Percentiles rank a stretch among this genome's conserved stretches.
Evolutionary conservation across 2,888 invertebrate genomes (phyloP).

Genomic region (Saturnia pavonia): DNA sequence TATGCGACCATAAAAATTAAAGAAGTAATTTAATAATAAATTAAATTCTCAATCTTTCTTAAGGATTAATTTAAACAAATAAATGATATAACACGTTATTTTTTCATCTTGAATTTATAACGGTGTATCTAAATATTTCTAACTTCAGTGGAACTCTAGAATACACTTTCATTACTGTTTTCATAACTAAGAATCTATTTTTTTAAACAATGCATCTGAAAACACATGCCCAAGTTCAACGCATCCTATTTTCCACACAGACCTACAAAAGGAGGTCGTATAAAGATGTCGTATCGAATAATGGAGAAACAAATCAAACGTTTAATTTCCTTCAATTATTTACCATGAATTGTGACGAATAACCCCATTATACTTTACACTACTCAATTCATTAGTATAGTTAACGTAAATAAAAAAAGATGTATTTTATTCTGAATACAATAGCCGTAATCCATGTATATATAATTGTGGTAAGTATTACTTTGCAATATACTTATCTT

Average conservation of each 20-base stretch:
- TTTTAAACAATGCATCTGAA: too few relatives aligned
- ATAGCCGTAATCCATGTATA: neutral
- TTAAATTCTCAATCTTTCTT: too few relatives aligned
- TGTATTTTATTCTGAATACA: constrained; percentile 10
- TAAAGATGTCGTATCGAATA: neutral
- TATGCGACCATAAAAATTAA: too few relatives aligned
- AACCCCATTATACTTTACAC: neutral
- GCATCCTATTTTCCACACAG: neutral
- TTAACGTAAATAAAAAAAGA: neutral
- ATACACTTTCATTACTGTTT: too few relatives aligned
- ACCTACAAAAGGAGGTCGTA: neutral
- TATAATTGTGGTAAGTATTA: constrained; percentile 13
- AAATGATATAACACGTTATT: too few relatives aligned
- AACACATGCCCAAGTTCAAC: too few relatives aligned
- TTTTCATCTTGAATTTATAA: too few relatives aligned
- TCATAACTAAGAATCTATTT: too few relatives aligned
- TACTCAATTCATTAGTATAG: neutral
- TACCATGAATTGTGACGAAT: constrained; percentile 5
- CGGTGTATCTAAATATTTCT: too few relatives aligned
- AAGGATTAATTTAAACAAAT: too few relatives aligned
- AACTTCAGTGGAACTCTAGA: too few relatives aligned
- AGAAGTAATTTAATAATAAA: too few relatives aligned
- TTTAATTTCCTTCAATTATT: neutral
- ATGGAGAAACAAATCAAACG: neutral
- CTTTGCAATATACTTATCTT: neutral